phyloP scores from a whole-genome alignment of 1,140 invertebrate genomes.

The Chironomus striatipennis region DNA sequence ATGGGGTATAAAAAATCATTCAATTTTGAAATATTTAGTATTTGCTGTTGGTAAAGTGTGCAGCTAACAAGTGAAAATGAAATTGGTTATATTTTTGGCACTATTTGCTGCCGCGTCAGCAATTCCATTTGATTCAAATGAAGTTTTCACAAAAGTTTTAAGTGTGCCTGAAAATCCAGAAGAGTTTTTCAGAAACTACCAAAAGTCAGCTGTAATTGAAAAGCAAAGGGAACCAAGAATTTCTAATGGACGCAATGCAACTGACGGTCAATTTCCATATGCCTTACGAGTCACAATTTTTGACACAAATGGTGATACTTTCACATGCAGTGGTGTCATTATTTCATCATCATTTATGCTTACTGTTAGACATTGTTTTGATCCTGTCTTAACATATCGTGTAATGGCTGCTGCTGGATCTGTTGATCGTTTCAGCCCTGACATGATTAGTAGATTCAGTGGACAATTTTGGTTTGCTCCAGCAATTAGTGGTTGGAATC shows the following conservation, averaged over 20 bases:
- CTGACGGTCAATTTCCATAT: neutral
- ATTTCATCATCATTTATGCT: neutral
- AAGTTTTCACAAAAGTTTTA: neutral
- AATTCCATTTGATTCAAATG: neutral
- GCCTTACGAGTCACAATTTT: neutral
- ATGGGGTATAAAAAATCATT: too few relatives aligned
- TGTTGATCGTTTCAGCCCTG: neutral
- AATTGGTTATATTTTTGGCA: neutral
- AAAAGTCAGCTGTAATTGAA: neutral
- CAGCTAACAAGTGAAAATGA: neutral
- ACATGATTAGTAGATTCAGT: neutral
- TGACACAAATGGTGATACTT: neutral
- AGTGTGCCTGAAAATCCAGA: neutral
- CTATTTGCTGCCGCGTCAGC: neutral
- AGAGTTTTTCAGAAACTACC: neutral
- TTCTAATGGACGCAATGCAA: neutral
- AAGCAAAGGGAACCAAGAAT: neutral
- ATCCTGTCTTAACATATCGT: neutral
- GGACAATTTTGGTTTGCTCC: neutral
- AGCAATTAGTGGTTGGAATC: neutral
- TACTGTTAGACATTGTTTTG: neutral
- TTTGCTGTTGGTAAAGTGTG: too few relatives aligned
- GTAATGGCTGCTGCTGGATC: neutral
- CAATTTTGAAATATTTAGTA: too few relatives aligned
- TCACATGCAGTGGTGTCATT: neutral